A percentile compares a stretch with the other conserved stretches of the same genome.
These are phyloP conservation scores for Trachelus stipa DNA, from an alignment of 2,888 invertebrate genomes.

Conservation along the genomic window DNA sequence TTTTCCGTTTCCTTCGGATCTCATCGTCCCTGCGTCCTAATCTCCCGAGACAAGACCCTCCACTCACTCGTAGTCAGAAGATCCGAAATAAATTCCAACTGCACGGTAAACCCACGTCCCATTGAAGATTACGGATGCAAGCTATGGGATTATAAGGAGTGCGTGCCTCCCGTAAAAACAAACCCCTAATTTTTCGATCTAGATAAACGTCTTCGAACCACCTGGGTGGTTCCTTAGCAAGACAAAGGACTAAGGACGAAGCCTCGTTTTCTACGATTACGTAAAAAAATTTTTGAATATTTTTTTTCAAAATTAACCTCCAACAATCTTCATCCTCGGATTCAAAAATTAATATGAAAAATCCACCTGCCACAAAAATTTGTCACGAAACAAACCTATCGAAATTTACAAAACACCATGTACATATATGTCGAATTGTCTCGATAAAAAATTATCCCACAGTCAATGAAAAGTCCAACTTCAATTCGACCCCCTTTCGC, in stretches of 20 bases:
- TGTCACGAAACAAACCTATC: too few species aligned
- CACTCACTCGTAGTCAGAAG: neutral
- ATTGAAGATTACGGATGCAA: constrained; percentile 23
- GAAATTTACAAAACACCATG: neutral
- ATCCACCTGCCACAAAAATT: too few species aligned
- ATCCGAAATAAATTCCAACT: constrained; percentile 15
- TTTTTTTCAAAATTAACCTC: neutral
- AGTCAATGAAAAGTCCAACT: neutral
- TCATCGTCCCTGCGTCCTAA: neutral
- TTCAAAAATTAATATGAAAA: too few species aligned
- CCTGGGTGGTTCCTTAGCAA: constrained; percentile 17
- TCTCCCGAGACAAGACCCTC: neutral
- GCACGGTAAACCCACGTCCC: constrained; percentile 1
- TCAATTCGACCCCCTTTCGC: neutral
- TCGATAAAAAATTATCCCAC: neutral
- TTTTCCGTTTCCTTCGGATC: neutral
- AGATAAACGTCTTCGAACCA: constrained; percentile 20
- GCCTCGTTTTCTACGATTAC: neutral
- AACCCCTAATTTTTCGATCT: constrained; percentile 24
- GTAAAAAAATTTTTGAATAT: neutral
- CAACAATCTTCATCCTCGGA: too few species aligned
- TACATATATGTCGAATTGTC: neutral
- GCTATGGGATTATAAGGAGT: constrained; percentile 18
- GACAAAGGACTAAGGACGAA: neutral
- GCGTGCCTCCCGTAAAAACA: constrained; percentile 22